Evolutionary conservation across 2,797 vertebrate species (phyloP).

Genomic region (Pangasius mekongensis): DNA sequence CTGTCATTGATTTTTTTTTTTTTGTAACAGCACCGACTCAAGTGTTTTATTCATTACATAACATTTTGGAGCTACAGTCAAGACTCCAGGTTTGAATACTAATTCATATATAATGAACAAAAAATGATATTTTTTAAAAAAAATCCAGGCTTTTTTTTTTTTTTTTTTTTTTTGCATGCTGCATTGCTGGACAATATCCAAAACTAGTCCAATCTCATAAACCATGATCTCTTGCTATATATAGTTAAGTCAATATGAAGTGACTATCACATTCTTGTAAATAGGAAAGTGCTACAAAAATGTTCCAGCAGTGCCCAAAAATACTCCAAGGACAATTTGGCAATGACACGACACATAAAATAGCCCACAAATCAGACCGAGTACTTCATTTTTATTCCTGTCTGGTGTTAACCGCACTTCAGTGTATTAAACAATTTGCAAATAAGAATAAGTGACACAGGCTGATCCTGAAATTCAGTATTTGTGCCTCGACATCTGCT

Average conservation of each 20-base stretch:
- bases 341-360: not conserved
- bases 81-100: not conserved
- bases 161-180: too few species aligned
- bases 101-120: not conserved
- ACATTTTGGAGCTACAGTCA: not conserved
- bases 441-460: not conserved
- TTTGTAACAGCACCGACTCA: not conserved
- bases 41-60: not conserved
- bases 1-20: too few species aligned
- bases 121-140: not conserved
- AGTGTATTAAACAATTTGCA: not conserved
- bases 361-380: not conserved
- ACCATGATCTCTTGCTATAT: not conserved
- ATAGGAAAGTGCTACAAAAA: not conserved
- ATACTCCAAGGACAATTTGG: not conserved
- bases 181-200: not conserved
- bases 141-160: too few species aligned
- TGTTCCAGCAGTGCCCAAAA: not conserved
- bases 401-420: not conserved
- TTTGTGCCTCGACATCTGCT: not conserved
- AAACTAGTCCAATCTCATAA: not conserved
- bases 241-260: not conserved
- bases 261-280: not conserved
- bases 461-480: not conserved
- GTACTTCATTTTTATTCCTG: not conserved